These are phyloP conservation scores for Gymnarchus niloticus DNA, from an alignment of 2,113 vertebrate genomes.

Conservation along the genomic window DNA sequence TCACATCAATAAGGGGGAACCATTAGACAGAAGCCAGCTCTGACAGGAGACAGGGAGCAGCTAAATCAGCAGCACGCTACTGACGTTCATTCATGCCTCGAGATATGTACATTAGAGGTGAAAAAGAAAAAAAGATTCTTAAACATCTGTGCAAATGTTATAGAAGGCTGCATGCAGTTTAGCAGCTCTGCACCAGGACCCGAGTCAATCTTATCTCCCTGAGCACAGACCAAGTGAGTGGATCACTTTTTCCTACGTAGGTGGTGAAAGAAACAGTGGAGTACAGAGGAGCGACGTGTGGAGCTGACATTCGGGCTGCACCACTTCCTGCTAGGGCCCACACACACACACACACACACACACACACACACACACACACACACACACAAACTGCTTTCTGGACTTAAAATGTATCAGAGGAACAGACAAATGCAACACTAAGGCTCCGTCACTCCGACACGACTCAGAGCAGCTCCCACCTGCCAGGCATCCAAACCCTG, in stretches of 20 bases:
- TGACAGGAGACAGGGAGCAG: neutral
- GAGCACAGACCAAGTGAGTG: constrained; percentile 52
- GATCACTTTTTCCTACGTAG: constrained; percentile 92
- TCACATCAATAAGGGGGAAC: neutral
- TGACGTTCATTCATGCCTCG: too few relatives aligned
- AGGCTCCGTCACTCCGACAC: neutral
- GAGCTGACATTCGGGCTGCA: neutral
- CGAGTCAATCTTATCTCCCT: constrained; percentile 9
- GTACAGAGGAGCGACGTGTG: constrained; percentile 42
- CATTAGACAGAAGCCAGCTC: neutral
- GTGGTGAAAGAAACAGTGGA: constrained; percentile 64
- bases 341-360: constrained; percentile 61
- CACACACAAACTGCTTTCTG: neutral
- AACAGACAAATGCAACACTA: neutral
- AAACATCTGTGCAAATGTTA: neutral
- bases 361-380: constrained; percentile 41
- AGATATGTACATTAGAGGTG: neutral
- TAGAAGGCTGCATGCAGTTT: neutral
- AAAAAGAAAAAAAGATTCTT: neutral
- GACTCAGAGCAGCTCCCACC: neutral
- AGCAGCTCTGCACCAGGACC: neutral
- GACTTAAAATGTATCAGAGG: neutral
- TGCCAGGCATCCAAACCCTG: neutral
- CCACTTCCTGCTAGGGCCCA: constrained; percentile 5
- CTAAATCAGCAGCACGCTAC: neutral